Evolutionary conservation across 2,888 invertebrate genomes (phyloP).

Genomic region (Xestia ashworthii): DNA sequence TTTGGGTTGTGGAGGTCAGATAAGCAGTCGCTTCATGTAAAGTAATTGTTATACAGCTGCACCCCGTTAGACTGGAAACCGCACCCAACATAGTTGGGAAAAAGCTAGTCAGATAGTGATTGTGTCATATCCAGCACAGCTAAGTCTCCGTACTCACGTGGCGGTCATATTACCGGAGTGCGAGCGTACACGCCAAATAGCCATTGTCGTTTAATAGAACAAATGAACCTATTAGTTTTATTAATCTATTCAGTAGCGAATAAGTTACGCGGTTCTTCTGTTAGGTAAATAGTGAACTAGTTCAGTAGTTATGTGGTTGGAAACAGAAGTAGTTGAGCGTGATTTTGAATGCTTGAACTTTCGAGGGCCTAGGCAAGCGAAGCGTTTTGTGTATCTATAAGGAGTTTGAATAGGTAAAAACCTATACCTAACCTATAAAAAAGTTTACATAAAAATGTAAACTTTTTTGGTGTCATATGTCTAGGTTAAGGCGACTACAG

Average conservation of each 20-base stretch:
- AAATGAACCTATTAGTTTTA: slow-evolving; percentile 58
- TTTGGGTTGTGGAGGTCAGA: no score
- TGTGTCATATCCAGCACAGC: slow-evolving; percentile 24
- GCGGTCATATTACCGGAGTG: slow-evolving; percentile 44
- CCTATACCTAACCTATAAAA: no score
- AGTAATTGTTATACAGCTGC: no score
- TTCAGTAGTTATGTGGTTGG: not conserved
- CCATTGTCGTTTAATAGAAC: slow-evolving; percentile 58
- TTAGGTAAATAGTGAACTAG: slow-evolving; percentile 27
- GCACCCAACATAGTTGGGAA: no score
- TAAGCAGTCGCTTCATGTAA: no score
- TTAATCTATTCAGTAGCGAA: slow-evolving; percentile 49
- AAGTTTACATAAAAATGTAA: no score
- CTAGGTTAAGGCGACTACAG: no score
- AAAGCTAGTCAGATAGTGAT: no score
- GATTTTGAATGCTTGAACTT: slow-evolving; percentile 6
- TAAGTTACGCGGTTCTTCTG: slow-evolving; percentile 38
- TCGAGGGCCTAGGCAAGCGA: not conserved
- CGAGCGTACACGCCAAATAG: slow-evolving; percentile 58
- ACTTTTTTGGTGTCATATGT: not conserved
- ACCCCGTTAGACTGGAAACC: no score
- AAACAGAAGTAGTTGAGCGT: not conserved
- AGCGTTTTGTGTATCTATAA: not conserved
- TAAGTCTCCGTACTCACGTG: slow-evolving; percentile 20
- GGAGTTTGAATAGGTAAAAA: not conserved